Evolutionary conservation across 2,797 vertebrate species (phyloP).

Genomic region (Aselliscus stoliczkanus): DNA sequence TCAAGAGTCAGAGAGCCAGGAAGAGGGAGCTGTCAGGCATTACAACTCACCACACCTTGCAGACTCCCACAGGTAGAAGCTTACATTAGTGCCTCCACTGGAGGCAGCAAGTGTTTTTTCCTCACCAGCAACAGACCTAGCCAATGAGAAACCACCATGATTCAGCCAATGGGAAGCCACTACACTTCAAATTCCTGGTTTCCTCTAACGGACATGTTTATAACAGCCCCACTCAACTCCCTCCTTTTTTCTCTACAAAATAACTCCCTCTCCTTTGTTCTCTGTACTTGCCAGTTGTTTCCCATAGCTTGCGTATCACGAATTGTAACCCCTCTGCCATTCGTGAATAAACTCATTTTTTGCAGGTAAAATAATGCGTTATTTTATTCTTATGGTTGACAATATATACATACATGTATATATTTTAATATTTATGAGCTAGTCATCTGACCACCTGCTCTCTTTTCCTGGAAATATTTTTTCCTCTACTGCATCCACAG

Average conservation of each 20-base stretch:
- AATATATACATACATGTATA: not conserved
- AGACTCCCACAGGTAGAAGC: not conserved
- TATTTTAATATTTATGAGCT: not conserved
- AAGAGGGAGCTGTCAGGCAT: not conserved
- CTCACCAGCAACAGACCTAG: not conserved
- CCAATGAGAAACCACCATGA: not conserved
- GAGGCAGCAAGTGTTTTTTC: not conserved
- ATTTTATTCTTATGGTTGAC: not conserved
- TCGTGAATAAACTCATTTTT: not conserved
- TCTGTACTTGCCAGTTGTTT: not conserved
- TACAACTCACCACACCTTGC: not conserved
- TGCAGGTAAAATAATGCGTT: not conserved
- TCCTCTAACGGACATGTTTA: not conserved
- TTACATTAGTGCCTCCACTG: not conserved
- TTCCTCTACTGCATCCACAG: not conserved
- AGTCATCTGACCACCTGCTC: not conserved
- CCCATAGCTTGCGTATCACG: not conserved
- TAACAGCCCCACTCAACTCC: not conserved
- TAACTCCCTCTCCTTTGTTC: not conserved
- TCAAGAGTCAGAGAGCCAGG: not conserved
- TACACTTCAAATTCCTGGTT: not conserved
- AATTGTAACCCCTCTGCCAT: not conserved
- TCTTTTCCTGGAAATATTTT: not conserved
- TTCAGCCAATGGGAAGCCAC: not conserved
- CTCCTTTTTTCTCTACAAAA: not conserved